A percentile compares a stretch with the other conserved stretches of the same genome.
Conservation (phyloP, 2,113 vertebrate species). For the Coturnix japonica region DNA sequence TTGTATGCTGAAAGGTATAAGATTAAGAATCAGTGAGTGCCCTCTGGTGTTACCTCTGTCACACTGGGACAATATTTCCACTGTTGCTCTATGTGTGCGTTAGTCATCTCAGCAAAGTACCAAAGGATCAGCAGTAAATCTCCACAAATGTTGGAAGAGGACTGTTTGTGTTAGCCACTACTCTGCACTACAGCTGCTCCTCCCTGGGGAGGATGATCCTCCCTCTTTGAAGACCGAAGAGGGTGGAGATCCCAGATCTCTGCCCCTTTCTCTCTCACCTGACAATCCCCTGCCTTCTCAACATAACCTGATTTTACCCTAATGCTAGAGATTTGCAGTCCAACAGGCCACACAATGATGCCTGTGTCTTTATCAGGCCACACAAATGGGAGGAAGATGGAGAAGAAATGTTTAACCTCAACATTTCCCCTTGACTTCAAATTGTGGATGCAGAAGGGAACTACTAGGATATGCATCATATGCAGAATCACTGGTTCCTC, state of each 20-base stretch:
- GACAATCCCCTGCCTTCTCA: background rate
- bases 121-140: background rate
- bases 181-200: rapidly evolving
- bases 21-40: conserved; percentile 33
- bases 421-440: background rate
- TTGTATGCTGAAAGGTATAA: background rate
- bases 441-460: background rate
- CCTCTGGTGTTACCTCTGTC: conserved; percentile 60
- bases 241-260: background rate
- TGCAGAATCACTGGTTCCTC: background rate
- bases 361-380: background rate
- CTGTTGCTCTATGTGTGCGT: background rate
- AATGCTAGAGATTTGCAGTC: background rate
- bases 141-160: background rate
- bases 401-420: background rate
- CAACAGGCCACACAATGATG: background rate
- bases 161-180: background rate
- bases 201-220: background rate
- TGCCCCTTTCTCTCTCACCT: background rate
- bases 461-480: rapidly evolving
- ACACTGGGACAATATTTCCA: background rate
- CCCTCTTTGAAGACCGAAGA: background rate
- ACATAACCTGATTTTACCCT: background rate
- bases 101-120: background rate
- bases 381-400: background rate